phyloP scores from a whole-genome alignment of 2,113 vertebrate genomes.

The Tor tambroides region DNA sequence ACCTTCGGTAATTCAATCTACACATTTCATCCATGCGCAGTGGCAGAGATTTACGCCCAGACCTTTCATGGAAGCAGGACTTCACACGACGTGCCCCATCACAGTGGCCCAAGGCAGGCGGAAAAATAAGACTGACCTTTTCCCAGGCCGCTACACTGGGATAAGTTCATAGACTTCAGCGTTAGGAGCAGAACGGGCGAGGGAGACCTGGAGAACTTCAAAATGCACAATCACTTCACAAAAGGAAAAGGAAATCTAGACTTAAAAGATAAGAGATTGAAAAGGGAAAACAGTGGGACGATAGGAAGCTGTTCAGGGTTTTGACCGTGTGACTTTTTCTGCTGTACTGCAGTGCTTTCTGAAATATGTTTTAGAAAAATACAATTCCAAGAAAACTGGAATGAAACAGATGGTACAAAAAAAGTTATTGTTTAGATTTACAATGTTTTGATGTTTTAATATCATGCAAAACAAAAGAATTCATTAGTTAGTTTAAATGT shows the following conservation, averaged over 20 bases:
- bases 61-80: conserved; percentile 32
- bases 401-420: not conserved
- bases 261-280: not conserved
- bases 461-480: not conserved
- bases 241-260: not conserved
- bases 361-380: not conserved
- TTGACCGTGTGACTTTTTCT: not conserved
- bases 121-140: conserved; percentile 41
- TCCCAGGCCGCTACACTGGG: not conserved
- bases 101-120: conserved; percentile 10
- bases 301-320: not conserved
- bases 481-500: not conserved
- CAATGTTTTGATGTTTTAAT: conserved; percentile 13
- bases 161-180: not conserved
- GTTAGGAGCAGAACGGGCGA: not conserved
- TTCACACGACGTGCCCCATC: not conserved
- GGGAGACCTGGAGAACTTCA: conserved; percentile 14
- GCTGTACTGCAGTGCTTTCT: not conserved
- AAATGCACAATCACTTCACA: not conserved
- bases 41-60: conserved; percentile 10
- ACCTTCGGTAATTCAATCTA: not conserved
- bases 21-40: not conserved
- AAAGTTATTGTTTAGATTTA: not conserved
- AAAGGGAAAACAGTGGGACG: not conserved
- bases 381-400: not conserved